Percentiles rank a stretch among this genome's conserved stretches.
Conservation (phyloP, 1,140 invertebrate genomes). For the Lepidurus couesii region DNA sequence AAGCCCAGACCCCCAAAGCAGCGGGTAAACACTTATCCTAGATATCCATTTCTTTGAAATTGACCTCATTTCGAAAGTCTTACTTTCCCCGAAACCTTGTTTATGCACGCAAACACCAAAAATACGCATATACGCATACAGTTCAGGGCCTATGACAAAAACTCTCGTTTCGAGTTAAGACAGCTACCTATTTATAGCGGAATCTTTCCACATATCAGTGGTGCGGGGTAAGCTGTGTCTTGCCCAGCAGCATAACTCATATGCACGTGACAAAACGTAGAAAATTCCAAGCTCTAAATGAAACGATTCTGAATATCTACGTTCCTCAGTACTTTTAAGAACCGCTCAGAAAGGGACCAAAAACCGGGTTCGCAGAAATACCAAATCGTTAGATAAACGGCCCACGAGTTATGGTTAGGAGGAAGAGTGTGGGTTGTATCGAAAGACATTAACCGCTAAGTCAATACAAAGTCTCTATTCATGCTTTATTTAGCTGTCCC, state of each 20-base stretch:
- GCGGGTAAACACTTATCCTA: not conserved
- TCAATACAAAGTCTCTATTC: not conserved
- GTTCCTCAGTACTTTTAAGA: too few relatives aligned
- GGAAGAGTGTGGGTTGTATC: not conserved
- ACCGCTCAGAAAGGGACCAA: not conserved
- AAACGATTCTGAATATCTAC: too few relatives aligned
- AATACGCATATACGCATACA: not conserved
- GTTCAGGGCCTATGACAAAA: not conserved
- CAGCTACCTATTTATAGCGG: conserved; percentile 4
- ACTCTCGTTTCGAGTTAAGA: not conserved
- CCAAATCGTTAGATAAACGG: not conserved
- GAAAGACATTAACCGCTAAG: not conserved
- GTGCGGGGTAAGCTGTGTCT: not conserved
- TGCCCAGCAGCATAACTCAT: not conserved
- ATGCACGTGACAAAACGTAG: not conserved
- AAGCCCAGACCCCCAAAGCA: not conserved
- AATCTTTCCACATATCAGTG: not conserved
- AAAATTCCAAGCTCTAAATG: not conserved
- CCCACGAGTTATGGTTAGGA: not conserved
- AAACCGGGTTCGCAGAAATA: not conserved
- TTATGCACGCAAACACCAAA: not conserved
- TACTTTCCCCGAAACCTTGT: not conserved
- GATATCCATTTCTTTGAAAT: not conserved
- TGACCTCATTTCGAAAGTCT: not conserved
- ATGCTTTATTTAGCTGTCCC: conserved; percentile 5